phyloP scores from a whole-genome alignment of 2,888 invertebrate species.

The Arge pagana region DNA sequence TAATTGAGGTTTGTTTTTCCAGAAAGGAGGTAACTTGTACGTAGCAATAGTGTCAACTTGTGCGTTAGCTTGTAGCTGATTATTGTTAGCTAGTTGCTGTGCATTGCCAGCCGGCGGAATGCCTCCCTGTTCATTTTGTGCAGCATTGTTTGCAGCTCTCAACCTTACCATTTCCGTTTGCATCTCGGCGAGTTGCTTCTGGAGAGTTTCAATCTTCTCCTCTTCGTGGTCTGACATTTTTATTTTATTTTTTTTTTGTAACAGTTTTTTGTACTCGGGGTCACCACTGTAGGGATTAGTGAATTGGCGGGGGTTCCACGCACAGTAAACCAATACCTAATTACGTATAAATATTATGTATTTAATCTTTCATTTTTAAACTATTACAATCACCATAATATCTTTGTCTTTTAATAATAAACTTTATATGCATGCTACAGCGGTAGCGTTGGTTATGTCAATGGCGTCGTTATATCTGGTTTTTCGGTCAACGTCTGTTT shows the following conservation, averaged over 20 bases:
- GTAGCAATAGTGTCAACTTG: not conserved
- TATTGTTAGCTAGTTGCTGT: not conserved
- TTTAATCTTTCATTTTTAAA: too few relatives aligned
- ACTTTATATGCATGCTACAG: too few relatives aligned
- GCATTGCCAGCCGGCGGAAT: too few relatives aligned
- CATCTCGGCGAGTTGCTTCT: not conserved
- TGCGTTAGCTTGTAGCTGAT: not conserved
- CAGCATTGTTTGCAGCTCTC: not conserved
- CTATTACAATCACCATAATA: too few relatives aligned
- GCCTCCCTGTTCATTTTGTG: not conserved
- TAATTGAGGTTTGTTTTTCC: not conserved
- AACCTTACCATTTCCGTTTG: not conserved
- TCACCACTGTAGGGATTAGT: slow-evolving; percentile 1
- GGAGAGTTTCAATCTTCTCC: not conserved
- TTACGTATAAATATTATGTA: too few relatives aligned
- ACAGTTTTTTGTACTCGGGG: too few relatives aligned
- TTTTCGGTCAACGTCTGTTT: not conserved
- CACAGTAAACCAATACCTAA: too few relatives aligned
- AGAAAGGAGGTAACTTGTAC: not conserved
- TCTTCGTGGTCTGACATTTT: not conserved
- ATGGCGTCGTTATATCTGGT: too few relatives aligned
- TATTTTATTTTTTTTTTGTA: not conserved
- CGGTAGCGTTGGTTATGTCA: too few relatives aligned
- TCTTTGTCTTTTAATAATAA: too few relatives aligned
- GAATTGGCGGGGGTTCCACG: too few relatives aligned